A percentile compares a stretch with the other conserved stretches of the same genome.
Evolutionary conservation across 2,888 invertebrate genomes (phyloP).

Genomic region (Boloria euphrosyne): DNA sequence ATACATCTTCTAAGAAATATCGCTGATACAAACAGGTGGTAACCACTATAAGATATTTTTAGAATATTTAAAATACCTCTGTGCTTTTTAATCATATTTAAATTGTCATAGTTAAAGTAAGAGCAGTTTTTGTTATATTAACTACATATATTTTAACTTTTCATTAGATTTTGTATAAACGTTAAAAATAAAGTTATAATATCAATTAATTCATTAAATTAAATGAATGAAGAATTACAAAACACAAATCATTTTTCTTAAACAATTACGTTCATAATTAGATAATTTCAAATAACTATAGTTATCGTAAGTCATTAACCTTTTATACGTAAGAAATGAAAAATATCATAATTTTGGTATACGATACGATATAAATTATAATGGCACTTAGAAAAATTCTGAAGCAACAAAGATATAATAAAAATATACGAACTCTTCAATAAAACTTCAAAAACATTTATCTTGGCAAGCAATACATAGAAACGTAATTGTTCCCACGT

Average conservation of each 20-base stretch:
- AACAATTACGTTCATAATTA: slow-evolving; percentile 1
- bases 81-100: too few relatives aligned
- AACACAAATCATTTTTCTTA: not conserved
- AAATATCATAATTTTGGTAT: not conserved
- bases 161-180: too few relatives aligned
- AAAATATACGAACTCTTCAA: not conserved
- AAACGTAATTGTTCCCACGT: slow-evolving; percentile 17
- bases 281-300: not conserved
- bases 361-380: not conserved
- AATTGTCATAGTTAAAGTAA: too few relatives aligned
- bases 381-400: not conserved
- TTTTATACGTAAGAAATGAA: slow-evolving; percentile 1
- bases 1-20: too few relatives aligned
- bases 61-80: too few relatives aligned
- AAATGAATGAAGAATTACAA: too few relatives aligned
- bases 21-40: too few relatives aligned
- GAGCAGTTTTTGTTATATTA: too few relatives aligned
- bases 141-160: too few relatives aligned
- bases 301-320: not conserved
- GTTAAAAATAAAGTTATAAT: too few relatives aligned
- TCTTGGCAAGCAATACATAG: slow-evolving; percentile 7
- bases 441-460: slow-evolving; percentile 8
- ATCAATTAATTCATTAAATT: too few relatives aligned
- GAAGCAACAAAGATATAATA: not conserved
- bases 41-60: too few relatives aligned